Evolutionary conservation across 2,888 invertebrate species (phyloP), one percentile per base, ranked within the genome.

Genomic region (Drosophila rellima): DNA sequence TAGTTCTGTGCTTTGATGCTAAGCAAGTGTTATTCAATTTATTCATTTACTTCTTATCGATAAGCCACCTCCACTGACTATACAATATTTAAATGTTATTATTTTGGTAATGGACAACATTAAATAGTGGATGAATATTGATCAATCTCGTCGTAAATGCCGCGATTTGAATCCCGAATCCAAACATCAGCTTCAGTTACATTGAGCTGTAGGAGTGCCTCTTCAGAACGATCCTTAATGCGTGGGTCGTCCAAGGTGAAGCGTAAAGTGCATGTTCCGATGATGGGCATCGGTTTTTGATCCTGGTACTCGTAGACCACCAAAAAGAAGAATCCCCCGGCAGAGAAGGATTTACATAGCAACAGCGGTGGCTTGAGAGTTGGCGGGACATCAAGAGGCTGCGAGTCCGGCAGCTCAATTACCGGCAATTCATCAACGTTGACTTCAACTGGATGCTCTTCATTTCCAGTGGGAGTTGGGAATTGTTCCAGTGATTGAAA

Each of bases 231-330:
- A 57, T 84, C 78, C 33, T 33, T 10, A 1, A 87, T 31, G 0
- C 87, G 74, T 1, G 50, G 11, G 44, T 84, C 80, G 8, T 66
- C 17, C 0, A 44, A 2, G 0, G 44, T 4, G 5, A 87, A 74
- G 8, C 78, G 82, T 2, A 82, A n/a, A 0, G 54, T 74, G 40
- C 71, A 77, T 2, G 64, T 72, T 13, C 89, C 89, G 2, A 39
- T 40, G 48, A 75, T 72, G 0, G 11, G 47, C 5, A 57, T 39
- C 0, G 18, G 2, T 10, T 40, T 1, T 1, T 35, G 15, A 0
- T 65, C 52, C 48, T 73, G 56, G 44, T 72, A 75, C 13, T 72
- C 69, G 18, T 85, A 85, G 26, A 85, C 39, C 0, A 55, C 54
- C 15, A 83, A 29, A 42, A 70, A 85, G 40, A 80, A 79, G 13